A percentile compares a stretch with the other conserved stretches of the same genome.
phyloP scores from a whole-genome alignment of 1,140 invertebrate genomes.

The Drosophila truncata region DNA sequence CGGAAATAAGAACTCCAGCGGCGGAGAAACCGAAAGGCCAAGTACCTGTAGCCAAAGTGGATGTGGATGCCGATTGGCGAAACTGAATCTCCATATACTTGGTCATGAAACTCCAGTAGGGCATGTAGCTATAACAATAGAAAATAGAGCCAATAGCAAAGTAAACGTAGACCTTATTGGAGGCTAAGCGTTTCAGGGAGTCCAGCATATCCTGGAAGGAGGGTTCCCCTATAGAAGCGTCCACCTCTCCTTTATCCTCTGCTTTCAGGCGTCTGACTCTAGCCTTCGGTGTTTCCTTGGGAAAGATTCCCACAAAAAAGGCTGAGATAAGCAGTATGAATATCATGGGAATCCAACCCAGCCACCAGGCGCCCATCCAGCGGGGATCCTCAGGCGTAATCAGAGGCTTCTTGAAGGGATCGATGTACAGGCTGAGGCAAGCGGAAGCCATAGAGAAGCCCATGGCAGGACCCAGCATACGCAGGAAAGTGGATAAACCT shows the following conservation, averaged over 20 bases:
- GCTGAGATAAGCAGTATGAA: conserved; percentile 87
- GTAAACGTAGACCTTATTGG: conserved; percentile 88
- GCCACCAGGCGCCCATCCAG: conserved; percentile 93
- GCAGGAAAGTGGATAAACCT: conserved; percentile 89
- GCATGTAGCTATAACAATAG: conserved; percentile 90
- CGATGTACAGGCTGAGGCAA: conserved; percentile 89
- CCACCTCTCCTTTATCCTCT: not conserved
- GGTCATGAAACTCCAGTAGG: conserved; percentile 91
- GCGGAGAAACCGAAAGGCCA: conserved; percentile 90
- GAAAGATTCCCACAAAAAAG: conserved; percentile 88
- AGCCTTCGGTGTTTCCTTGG: conserved; percentile 87
- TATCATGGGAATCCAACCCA: conserved; percentile 91
- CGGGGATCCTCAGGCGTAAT: conserved; percentile 89
- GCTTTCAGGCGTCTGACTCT: conserved; percentile 36
- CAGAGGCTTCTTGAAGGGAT: conserved; percentile 88
- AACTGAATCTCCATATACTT: conserved; percentile 92
- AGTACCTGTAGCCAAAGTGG: conserved; percentile 89
- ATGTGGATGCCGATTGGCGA: conserved; percentile 89
- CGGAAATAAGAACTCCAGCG: conserved; percentile 89
- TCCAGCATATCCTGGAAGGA: conserved; percentile 59
- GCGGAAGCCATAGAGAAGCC: conserved; percentile 90
- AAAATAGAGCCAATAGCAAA: conserved; percentile 87
- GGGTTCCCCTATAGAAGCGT: conserved; percentile 19
- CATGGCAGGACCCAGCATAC: conserved; percentile 90
- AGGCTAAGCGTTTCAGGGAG: conserved; percentile 79